Conservation (phyloP, 1,140 invertebrate genomes). For the Sarcophaga peregrina region DNA sequence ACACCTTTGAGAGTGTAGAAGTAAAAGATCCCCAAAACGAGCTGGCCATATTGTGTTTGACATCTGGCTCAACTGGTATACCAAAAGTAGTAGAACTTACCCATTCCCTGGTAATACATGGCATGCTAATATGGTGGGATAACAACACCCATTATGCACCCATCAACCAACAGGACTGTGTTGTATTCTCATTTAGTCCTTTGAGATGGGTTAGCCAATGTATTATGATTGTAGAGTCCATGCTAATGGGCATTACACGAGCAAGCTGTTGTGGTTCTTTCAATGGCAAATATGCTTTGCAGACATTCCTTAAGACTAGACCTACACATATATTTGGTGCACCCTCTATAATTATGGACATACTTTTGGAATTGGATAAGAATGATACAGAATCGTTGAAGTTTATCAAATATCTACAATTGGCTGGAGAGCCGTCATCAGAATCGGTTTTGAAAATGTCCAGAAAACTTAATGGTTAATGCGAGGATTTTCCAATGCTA, state of each 20-base stretch:
- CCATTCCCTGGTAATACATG: conserved; percentile 31
- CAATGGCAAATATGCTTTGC: conserved; percentile 4
- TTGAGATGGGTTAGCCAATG: conserved; percentile 32
- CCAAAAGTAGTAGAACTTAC: conserved; percentile 35
- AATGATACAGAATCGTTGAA: conserved; percentile 16
- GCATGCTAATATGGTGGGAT: conserved; percentile 17
- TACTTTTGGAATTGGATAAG: conserved; percentile 13
- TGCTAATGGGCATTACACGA: conserved; percentile 17
- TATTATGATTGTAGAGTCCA: conserved; percentile 21
- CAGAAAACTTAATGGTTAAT: background rate
- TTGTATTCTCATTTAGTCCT: conserved; percentile 31
- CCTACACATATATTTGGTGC: conserved; percentile 30
- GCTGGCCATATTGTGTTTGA: background rate
- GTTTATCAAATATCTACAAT: background rate
- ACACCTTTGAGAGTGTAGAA: background rate
- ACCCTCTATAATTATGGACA: conserved; percentile 30
- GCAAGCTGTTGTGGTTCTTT: conserved; percentile 15
- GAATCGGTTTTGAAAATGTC: background rate
- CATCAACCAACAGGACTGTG: background rate
- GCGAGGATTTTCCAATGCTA: background rate
- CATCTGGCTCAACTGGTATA: conserved; percentile 40
- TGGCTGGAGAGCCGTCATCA: conserved; percentile 34
- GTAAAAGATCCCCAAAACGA: conserved; percentile 18
- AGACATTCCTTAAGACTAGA: background rate
- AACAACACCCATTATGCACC: background rate